These are phyloP conservation scores for Drosophila kokeensis DNA, from an alignment of 2,888 invertebrate genomes.

Conservation along the genomic window DNA sequence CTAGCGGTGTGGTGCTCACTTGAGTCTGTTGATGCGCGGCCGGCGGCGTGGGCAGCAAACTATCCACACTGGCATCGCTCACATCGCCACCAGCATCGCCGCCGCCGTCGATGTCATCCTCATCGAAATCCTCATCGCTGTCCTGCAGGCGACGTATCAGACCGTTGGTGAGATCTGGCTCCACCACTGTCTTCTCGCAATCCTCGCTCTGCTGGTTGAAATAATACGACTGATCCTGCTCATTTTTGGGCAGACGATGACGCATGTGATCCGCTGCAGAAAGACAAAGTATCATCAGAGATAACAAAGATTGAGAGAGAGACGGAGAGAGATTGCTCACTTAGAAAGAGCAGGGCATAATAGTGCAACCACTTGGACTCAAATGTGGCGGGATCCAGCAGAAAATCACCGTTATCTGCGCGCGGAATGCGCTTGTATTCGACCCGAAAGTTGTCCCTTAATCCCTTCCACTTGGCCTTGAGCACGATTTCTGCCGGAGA, in stretches of 20 bases:
- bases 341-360: constrained; percentile 83
- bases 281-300: neutral
- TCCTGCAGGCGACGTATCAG: constrained; percentile 83
- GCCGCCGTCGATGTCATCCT: constrained; percentile 81
- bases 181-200: constrained; percentile 84
- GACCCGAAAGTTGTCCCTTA: constrained; percentile 85
- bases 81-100: constrained; percentile 67
- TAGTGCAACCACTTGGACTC: constrained; percentile 85
- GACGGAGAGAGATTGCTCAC: constrained; percentile 67
- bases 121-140: constrained; percentile 84
- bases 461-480: constrained; percentile 85
- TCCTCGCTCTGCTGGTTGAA: constrained; percentile 81
- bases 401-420: constrained; percentile 83
- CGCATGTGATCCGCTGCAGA: constrained; percentile 84
- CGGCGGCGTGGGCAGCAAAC: constrained; percentile 67
- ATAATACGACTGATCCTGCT: constrained; percentile 82
- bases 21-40: constrained; percentile 71
- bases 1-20: constrained; percentile 71
- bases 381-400: constrained; percentile 83
- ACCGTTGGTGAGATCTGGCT: constrained; percentile 84
- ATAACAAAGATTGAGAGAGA: neutral
- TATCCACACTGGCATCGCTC: constrained; percentile 56
- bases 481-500: constrained; percentile 82
- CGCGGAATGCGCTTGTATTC: constrained; percentile 85
- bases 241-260: constrained; percentile 83